A percentile compares a stretch with the other conserved stretches of the same genome.
Conservation (phyloP, 2,113 vertebrate genomes). For the Polypterus senegalus region DNA sequence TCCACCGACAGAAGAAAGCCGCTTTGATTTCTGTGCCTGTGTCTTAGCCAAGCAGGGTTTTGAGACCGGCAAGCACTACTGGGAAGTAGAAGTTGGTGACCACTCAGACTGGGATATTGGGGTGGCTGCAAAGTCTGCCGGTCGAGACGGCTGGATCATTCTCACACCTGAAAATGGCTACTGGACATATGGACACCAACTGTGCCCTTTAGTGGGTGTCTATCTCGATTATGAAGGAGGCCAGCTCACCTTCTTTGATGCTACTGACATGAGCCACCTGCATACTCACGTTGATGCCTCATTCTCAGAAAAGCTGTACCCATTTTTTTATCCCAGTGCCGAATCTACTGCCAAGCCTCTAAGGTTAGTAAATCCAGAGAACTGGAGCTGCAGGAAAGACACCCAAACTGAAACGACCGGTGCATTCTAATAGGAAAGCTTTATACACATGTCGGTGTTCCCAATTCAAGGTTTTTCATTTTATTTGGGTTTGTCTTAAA, state of each 20-base stretch:
- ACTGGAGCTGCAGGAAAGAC: background rate
- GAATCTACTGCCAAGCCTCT: conserved; percentile 13
- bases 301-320: conserved; percentile 13
- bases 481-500: too few relatives aligned
- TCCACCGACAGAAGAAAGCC: background rate
- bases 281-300: conserved; percentile 7
- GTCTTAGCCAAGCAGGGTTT: conserved; percentile 14
- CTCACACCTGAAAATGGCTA: conserved; percentile 17
- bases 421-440: too few relatives aligned
- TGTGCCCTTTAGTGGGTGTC: conserved; percentile 8
- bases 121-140: conserved; percentile 5
- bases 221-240: conserved; percentile 20
- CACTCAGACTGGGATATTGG: conserved; percentile 20
- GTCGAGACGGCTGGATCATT: conserved; percentile 15
- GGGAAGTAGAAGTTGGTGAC: conserved; percentile 23
- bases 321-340: conserved; percentile 18
- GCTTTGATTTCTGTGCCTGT: conserved; percentile 18
- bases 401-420: background rate
- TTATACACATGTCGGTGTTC: too few relatives aligned
- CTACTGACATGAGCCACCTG: conserved; percentile 13
- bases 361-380: conserved; percentile 2
- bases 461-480: too few relatives aligned
- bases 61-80: conserved; percentile 16
- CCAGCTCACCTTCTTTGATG: conserved; percentile 18
- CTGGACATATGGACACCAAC: conserved; percentile 16